phyloP scores from a whole-genome alignment of 2,888 invertebrate genomes.

The Anticlea derivata region DNA sequence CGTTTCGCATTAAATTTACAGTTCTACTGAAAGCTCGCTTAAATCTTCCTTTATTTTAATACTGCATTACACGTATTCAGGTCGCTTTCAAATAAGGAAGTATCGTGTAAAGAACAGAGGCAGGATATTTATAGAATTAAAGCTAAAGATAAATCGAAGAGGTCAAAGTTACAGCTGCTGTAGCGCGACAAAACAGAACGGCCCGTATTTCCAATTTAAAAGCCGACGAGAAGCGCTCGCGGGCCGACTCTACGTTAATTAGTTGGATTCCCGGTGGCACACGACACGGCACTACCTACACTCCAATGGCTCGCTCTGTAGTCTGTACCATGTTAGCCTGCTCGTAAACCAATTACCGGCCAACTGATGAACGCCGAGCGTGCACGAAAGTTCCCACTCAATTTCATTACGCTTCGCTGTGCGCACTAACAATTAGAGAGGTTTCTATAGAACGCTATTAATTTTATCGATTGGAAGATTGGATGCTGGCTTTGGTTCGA shows the following conservation, averaged over 20 bases:
- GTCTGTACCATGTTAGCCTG: slow-evolving; percentile 55
- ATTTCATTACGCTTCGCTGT: slow-evolving; percentile 67
- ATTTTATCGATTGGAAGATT: slow-evolving; percentile 51
- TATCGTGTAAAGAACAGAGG: slow-evolving; percentile 11
- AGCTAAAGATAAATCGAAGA: slow-evolving; percentile 19
- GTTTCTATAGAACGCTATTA: slow-evolving; percentile 57
- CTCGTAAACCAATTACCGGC: slow-evolving; percentile 75
- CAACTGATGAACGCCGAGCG: slow-evolving; percentile 67
- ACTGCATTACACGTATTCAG: slow-evolving; percentile 8
- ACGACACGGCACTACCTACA: slow-evolving; percentile 50
- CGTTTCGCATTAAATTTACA: slow-evolving; percentile 11
- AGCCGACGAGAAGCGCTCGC: slow-evolving; percentile 33
- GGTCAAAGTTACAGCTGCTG: slow-evolving; percentile 36
- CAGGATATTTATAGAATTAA: slow-evolving; percentile 14
- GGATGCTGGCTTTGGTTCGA: slow-evolving; percentile 28
- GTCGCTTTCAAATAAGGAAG: slow-evolving; percentile 15
- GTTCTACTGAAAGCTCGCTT: slow-evolving; percentile 12
- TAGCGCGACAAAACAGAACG: slow-evolving; percentile 49
- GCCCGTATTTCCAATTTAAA: slow-evolving; percentile 63
- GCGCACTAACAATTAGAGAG: slow-evolving; percentile 63
- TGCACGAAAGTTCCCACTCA: slow-evolving; percentile 69
- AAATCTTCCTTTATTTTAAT: not conserved
- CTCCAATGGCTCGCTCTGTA: slow-evolving; percentile 37
- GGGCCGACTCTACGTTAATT: slow-evolving; percentile 65
- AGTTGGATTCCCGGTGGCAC: slow-evolving; percentile 62